These are phyloP conservation scores for Heliothis virescens DNA, from an alignment of 1,140 invertebrate genomes.

Conservation along the genomic window DNA sequence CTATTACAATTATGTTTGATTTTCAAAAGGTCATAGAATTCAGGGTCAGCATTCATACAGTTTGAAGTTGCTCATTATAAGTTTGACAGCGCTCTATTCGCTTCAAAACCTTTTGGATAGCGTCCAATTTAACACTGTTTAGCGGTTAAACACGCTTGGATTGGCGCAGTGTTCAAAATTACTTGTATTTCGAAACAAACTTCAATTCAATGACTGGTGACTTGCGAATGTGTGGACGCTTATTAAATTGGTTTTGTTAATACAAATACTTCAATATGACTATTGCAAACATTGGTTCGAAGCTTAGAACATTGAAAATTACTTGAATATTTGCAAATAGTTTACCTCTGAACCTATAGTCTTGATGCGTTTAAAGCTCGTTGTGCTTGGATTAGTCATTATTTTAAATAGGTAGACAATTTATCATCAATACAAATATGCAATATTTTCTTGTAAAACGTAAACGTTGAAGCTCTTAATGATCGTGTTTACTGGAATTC, in stretches of 20 bases:
- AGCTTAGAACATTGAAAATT: too few relatives aligned
- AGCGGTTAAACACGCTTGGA: constrained; percentile 4
- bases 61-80: constrained; percentile 34
- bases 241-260: background rate
- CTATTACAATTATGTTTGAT: background rate
- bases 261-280: background rate
- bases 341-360: too few relatives aligned
- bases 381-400: background rate
- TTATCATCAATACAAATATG: background rate
- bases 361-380: background rate
- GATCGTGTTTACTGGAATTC: background rate
- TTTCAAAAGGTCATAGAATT: constrained; percentile 1
- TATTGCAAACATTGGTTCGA: too few relatives aligned
- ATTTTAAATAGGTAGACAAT: background rate
- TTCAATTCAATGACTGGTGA: constrained; percentile 14
- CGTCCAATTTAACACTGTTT: constrained; percentile 22
- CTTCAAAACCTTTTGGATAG: constrained; percentile 22
- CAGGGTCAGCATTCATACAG: constrained; percentile 4
- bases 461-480: background rate
- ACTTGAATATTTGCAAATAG: too few relatives aligned
- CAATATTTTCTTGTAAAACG: constrained; percentile 1
- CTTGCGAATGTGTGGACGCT: background rate
- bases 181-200: constrained; percentile 28
- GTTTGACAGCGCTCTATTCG: constrained; percentile 22
- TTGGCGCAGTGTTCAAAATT: constrained; percentile 5